A percentile compares a stretch with the other conserved stretches of the same genome.
These are phyloP conservation scores for Chymomyza procnemis DNA, from an alignment of 2,888 invertebrate species.

Conservation along the genomic window DNA sequence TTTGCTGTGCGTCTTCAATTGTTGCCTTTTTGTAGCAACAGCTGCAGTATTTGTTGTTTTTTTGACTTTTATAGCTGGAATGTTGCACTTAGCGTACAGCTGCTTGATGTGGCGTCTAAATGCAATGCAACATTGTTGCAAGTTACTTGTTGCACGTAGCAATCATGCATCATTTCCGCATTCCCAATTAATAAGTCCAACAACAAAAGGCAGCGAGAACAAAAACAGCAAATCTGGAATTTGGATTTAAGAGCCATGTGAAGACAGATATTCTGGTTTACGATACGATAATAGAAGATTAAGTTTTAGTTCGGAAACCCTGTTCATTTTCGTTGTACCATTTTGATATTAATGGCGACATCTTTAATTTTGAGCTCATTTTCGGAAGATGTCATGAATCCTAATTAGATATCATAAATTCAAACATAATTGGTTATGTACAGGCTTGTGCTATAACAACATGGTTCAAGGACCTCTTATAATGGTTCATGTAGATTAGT, in stretches of 20 bases:
- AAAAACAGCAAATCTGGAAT: constrained; percentile 2
- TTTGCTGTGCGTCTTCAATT: constrained; percentile 21
- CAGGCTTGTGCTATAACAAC: too few species aligned
- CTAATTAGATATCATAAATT: too few species aligned
- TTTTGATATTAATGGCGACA: too few species aligned
- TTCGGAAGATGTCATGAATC: too few species aligned
- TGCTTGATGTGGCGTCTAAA: not conserved
- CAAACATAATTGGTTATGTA: too few species aligned
- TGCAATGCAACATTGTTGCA: constrained; percentile 40
- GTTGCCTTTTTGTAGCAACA: constrained; percentile 8
- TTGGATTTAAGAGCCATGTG: not conserved
- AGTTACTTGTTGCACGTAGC: not conserved
- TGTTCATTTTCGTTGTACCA: too few species aligned
- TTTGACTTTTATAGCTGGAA: constrained; percentile 44
- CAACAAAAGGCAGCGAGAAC: constrained; percentile 10
- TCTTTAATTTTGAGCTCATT: too few species aligned
- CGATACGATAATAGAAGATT: not conserved
- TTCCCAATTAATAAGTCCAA: constrained; percentile 48
- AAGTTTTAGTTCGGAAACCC: too few species aligned
- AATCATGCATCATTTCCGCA: constrained; percentile 16
- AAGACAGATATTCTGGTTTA: not conserved
- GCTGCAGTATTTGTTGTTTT: constrained; percentile 22
- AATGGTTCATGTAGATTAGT: too few species aligned
- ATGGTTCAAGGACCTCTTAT: too few species aligned
- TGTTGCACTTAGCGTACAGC: constrained; percentile 48